Evolutionary conservation across 92 coral and sea anemone genomes (phyloP), one percentile per base, ranked within the genome.

Genomic region (Siderastrea radians): DNA sequence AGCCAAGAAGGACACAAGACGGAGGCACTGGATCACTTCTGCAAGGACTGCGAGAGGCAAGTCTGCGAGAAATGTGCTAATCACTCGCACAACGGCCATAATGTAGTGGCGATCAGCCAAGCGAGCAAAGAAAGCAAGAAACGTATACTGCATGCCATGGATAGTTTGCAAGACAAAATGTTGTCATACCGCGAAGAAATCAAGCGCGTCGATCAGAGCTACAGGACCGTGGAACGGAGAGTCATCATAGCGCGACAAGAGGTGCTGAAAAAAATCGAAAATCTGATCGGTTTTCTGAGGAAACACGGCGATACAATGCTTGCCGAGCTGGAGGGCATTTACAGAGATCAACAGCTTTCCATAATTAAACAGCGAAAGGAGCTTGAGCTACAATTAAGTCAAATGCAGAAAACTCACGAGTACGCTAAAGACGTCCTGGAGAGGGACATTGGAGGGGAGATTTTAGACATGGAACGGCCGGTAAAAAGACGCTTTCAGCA

Each of bases 51-150:
- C 78, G 87, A 88, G 82, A 84, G 51, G 67, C 88, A 89, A 52
- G 87, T 95, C 49, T 95, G 98, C 82, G 92, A 93, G 76, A 95
- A 95, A 57, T 95, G 98, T 84, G 78, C 83, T 47, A 75, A 72
- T 65, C 55, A 71, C 14, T 84, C 81, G 26, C 98, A 95, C 66
- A 75, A 76, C 62, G 79, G 54, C 51, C 98, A 95, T 79, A 77
- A 68, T 19, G 60, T 95, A 12, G 54, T 79, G 61, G 79, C 69
- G 74, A 79, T 93, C 65, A 85, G 81, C 58, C 93, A 88, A 73
- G 94, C 94, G 68, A 86, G 87, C 60, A 65, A 55, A 53, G 90
- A 93, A 54, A 86, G 84, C 69, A 92, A 91, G 61, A 64, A 77
- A 49, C 95, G 93, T 57, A 93, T 93, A 9, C 45, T 61, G 51